Conservation (phyloP, 2,797 vertebrate genomes). For the Peromyscus eremicus region DNA sequence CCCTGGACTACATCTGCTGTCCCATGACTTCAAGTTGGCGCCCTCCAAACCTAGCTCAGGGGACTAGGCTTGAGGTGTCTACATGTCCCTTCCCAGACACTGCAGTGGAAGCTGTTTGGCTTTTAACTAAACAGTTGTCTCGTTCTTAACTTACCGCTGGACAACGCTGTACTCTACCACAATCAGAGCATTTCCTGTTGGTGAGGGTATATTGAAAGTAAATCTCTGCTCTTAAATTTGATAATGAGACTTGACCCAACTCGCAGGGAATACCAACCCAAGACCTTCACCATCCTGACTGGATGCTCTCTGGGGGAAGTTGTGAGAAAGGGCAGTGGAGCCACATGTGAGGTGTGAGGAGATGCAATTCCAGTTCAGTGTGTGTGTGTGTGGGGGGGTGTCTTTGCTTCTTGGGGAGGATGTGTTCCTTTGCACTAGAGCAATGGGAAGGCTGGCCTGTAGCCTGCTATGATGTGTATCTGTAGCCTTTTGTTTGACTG, state of each 20-base stretch:
- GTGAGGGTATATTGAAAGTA: background rate
- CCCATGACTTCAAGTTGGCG: background rate
- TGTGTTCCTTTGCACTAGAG: background rate
- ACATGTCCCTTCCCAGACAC: rapidly evolving
- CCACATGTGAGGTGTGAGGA: rapidly evolving
- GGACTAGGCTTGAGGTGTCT: rapidly evolving
- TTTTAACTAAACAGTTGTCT: rapidly evolving
- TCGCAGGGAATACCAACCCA: background rate
- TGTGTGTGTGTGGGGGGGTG: background rate
- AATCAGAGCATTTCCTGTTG: background rate
- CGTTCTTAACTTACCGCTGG: background rate
- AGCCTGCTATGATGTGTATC: background rate
- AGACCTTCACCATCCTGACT: background rate
- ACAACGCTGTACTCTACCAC: background rate
- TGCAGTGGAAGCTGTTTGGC: rapidly evolving
- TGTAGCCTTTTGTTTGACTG: background rate
- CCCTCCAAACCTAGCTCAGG: background rate
- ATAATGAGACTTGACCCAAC: background rate
- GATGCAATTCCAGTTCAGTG: background rate
- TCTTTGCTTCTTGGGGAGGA: background rate
- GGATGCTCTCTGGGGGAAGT: too few species aligned
- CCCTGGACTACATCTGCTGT: background rate
- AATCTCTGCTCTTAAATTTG: background rate
- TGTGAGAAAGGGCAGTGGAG: background rate
- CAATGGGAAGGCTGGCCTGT: background rate